These are phyloP conservation scores for Cephalotes varians DNA, from an alignment of 2,888 invertebrate genomes.

Conservation along the genomic window DNA sequence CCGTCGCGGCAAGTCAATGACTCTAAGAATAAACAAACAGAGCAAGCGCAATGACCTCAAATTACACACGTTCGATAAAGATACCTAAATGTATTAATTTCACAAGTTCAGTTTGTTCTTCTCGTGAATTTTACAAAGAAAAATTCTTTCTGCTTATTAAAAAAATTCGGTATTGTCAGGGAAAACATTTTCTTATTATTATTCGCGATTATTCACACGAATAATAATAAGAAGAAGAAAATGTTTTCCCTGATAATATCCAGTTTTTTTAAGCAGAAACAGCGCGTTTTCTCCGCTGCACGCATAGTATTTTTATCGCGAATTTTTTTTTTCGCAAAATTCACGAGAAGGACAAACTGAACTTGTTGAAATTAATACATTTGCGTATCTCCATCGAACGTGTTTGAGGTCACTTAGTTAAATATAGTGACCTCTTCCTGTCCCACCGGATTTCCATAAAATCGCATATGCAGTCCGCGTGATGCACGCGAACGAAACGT, in stretches of 20 bases:
- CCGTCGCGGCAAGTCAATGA: conserved; percentile 29
- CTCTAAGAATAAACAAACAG: conserved; percentile 22
- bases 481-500: conserved; percentile 53
- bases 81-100: no score
- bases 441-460: conserved; percentile 19
- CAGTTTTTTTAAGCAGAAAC: background rate
- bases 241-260: background rate
- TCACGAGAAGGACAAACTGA: background rate
- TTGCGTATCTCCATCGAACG: background rate
- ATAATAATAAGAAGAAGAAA: no score
- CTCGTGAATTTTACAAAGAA: no score
- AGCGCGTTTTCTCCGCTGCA: background rate
- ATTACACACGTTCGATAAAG: no score
- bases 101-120: no score
- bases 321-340: background rate
- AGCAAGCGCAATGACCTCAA: background rate
- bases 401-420: background rate
- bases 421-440: conserved; percentile 1
- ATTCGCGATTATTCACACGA: no score
- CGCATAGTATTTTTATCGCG: no score
- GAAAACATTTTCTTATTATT: no score
- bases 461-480: conserved; percentile 19
- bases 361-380: background rate
- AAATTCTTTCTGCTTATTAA: no score
- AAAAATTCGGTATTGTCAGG: no score